Percentiles rank a stretch among this genome's conserved stretches.
phyloP scores from a whole-genome alignment of 2,113 vertebrate genomes.

The Heterotilapia buettikoferi region DNA sequence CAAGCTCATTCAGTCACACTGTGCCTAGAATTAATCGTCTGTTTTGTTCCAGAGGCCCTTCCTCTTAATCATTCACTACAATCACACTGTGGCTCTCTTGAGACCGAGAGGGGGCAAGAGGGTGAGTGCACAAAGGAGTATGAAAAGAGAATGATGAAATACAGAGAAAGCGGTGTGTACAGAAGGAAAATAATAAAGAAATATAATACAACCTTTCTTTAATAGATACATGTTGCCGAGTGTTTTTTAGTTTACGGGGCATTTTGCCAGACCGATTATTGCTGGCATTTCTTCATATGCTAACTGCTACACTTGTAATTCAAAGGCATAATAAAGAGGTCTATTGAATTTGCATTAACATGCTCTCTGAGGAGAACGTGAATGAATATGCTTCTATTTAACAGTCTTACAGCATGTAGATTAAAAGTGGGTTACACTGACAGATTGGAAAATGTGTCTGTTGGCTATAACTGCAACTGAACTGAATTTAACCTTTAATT shows the following conservation, averaged over 20 bases:
- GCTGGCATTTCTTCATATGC: neutral
- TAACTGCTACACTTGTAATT: neutral
- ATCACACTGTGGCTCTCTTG: slow-evolving; percentile 14
- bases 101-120: neutral
- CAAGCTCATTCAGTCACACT: slow-evolving; percentile 21
- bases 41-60: slow-evolving; percentile 34
- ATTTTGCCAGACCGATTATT: neutral
- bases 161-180: neutral
- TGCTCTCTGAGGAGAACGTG: neutral
- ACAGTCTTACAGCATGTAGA: neutral
- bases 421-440: neutral
- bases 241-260: neutral
- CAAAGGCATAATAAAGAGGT: neutral
- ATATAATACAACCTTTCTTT: neutral
- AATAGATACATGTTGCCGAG: neutral
- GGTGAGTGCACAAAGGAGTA: neutral
- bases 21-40: slow-evolving; percentile 42
- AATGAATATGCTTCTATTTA: neutral
- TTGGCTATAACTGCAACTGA: neutral
- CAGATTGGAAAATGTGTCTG: neutral
- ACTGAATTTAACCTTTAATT: neutral
- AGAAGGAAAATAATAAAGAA: neutral
- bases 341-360: neutral
- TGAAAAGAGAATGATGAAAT: neutral
- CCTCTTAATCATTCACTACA: slow-evolving; percentile 21